Percentiles rank a stretch among this genome's conserved stretches.
Evolutionary conservation across 2,113 vertebrate species (phyloP).

Genomic region (Rhagologus leucostigma): DNA sequence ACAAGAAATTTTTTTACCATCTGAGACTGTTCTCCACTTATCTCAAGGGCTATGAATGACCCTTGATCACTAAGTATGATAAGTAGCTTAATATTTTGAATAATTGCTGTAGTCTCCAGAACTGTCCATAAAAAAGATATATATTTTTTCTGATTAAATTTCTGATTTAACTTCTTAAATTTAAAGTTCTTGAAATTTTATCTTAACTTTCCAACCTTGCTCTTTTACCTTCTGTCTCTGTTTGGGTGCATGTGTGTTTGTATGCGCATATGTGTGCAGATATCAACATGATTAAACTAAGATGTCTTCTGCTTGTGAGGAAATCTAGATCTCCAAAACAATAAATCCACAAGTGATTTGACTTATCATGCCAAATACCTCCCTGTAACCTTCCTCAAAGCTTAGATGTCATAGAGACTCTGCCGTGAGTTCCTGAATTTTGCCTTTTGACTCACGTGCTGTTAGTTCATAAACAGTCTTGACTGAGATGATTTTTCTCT

Average conservation of each 20-base stretch:
- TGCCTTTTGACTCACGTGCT: not conserved
- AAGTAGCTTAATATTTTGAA: not conserved
- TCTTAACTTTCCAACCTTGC: not conserved
- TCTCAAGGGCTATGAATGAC: not conserved
- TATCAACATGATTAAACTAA: not conserved
- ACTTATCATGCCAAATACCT: not conserved
- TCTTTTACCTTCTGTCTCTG: not conserved
- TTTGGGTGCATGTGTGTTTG: rapidly evolving
- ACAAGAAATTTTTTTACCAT: not conserved
- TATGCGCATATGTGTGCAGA: not conserved
- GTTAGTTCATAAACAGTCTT: not conserved
- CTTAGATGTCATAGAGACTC: not conserved
- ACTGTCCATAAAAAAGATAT: not conserved
- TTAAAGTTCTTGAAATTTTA: not conserved
- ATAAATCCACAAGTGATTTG: not conserved
- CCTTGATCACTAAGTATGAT: not conserved
- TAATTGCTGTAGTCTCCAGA: not conserved
- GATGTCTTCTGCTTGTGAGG: not conserved
- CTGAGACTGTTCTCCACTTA: not conserved
- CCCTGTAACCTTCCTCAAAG: not conserved
- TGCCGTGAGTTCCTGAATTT: not conserved
- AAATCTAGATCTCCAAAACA: not conserved
- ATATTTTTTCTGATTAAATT: not conserved
- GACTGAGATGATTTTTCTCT: not conserved
- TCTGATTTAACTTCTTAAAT: not conserved